Evolutionary conservation across 1,140 invertebrate species (phyloP).

Genomic region (Anadara kagoshimensis): DNA sequence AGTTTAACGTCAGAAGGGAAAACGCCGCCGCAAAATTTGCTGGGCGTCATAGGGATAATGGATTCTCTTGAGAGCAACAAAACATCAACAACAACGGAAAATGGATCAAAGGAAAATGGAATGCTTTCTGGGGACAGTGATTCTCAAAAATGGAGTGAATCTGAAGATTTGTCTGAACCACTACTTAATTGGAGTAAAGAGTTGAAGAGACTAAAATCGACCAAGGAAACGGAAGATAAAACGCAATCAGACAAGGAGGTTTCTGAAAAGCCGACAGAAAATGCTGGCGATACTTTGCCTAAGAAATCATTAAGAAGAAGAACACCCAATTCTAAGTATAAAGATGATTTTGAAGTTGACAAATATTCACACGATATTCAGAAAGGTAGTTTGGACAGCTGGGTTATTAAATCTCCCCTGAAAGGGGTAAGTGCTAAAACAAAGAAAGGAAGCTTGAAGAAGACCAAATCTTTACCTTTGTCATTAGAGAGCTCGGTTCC

Average conservation of each 20-base stretch:
- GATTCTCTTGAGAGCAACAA: constrained; percentile 26
- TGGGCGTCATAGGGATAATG: constrained; percentile 13
- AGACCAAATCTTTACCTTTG: not conserved
- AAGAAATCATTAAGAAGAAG: not conserved
- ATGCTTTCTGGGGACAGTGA: not conserved
- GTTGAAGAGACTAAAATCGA: constrained; percentile 37
- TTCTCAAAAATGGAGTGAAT: not conserved
- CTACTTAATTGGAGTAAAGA: constrained; percentile 41
- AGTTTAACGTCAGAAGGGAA: constrained; percentile 18
- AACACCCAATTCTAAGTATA: constrained; percentile 36
- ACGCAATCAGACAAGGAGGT: constrained; percentile 4
- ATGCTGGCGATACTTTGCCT: not conserved
- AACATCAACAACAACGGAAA: constrained; percentile 1
- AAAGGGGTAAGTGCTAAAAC: constrained; percentile 1
- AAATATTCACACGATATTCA: too few relatives aligned
- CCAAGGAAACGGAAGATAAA: constrained; percentile 18
- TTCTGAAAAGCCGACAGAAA: constrained; percentile 6
- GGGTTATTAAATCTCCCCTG: constrained; percentile 49
- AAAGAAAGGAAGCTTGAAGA: not conserved
- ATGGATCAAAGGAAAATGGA: not conserved
- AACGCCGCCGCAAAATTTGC: constrained; percentile 7
- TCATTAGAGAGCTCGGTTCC: not conserved
- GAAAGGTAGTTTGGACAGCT: constrained; percentile 38
- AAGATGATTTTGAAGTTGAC: constrained; percentile 12
- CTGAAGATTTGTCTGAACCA: constrained; percentile 24